phyloP scores from a whole-genome alignment of 2,888 invertebrate species.

The Sphinx pinastri region DNA sequence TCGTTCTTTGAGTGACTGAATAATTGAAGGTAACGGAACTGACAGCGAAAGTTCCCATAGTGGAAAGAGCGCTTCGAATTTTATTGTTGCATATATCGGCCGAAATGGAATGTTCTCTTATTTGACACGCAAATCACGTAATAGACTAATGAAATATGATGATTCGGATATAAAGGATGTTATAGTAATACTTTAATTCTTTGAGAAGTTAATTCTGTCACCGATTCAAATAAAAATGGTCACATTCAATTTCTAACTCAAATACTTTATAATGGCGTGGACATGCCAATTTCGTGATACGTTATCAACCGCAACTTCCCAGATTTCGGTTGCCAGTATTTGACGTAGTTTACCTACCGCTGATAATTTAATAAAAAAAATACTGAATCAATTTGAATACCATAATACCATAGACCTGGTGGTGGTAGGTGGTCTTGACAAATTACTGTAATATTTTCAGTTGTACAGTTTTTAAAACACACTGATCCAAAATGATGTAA shows the following conservation, averaged over 20 bases:
- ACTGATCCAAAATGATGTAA: neutral
- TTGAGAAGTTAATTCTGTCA: too few relatives aligned
- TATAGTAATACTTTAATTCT: neutral
- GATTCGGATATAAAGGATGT: neutral
- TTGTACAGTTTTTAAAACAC: too few relatives aligned
- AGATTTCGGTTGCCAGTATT: neutral
- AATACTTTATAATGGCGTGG: neutral
- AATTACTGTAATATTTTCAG: too few relatives aligned
- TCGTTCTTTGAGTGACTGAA: slow-evolving; percentile 6
- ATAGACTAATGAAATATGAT: neutral
- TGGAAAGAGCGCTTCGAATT: slow-evolving; percentile 14
- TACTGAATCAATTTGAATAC: too few relatives aligned
- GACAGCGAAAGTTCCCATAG: slow-evolving; percentile 5
- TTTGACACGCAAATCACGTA: slow-evolving; percentile 1
- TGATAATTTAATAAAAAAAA: too few relatives aligned
- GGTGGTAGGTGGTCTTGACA: too few relatives aligned
- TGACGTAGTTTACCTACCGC: too few relatives aligned
- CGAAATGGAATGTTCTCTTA: neutral
- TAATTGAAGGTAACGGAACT: slow-evolving; percentile 9
- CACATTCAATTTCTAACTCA: neutral
- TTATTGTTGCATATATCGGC: slow-evolving; percentile 1
- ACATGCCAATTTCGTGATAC: neutral
- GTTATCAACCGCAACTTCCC: slow-evolving; percentile 1
- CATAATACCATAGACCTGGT: too few relatives aligned
- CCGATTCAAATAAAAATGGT: too few relatives aligned